A percentile compares a stretch with the other conserved stretches of the same genome.
These are phyloP conservation scores for Schrankia costaestrigalis DNA, from an alignment of 2,888 invertebrate species.

Conservation along the genomic window DNA sequence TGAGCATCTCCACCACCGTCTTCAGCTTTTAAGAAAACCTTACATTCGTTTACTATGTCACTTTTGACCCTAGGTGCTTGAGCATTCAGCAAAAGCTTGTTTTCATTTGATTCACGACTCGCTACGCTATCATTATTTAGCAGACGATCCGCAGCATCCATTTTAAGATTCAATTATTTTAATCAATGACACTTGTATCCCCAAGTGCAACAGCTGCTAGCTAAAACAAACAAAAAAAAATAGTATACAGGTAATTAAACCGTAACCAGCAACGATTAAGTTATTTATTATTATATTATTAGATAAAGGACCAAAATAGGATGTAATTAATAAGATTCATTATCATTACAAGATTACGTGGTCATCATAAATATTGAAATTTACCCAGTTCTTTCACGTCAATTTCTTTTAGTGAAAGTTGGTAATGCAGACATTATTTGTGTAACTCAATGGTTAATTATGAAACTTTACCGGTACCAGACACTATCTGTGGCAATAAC, in stretches of 20 bases:
- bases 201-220: constrained; percentile 19
- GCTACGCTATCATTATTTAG: constrained; percentile 36
- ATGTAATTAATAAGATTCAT: too few species aligned
- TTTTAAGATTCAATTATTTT: constrained; percentile 31
- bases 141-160: constrained; percentile 58
- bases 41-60: constrained; percentile 70
- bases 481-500: too few species aligned
- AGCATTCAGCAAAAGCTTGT: constrained; percentile 41
- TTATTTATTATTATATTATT: too few species aligned
- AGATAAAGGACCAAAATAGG: too few species aligned
- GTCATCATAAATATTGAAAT: too few species aligned
- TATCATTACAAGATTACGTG: too few species aligned
- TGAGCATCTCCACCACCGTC: constrained; percentile 69
- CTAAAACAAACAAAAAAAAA: not conserved
- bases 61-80: constrained; percentile 49
- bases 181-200: constrained; percentile 10
- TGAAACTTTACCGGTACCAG: too few species aligned
- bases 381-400: too few species aligned
- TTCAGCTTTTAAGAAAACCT: constrained; percentile 67
- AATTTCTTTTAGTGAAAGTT: constrained; percentile 28
- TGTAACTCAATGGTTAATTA: not conserved
- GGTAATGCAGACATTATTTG: not conserved
- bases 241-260: too few species aligned
- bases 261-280: too few species aligned
- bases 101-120: constrained; percentile 39